Evolutionary conservation across 1,140 invertebrate species (phyloP).

Genomic region (Anoplolepis gracilipes): DNA sequence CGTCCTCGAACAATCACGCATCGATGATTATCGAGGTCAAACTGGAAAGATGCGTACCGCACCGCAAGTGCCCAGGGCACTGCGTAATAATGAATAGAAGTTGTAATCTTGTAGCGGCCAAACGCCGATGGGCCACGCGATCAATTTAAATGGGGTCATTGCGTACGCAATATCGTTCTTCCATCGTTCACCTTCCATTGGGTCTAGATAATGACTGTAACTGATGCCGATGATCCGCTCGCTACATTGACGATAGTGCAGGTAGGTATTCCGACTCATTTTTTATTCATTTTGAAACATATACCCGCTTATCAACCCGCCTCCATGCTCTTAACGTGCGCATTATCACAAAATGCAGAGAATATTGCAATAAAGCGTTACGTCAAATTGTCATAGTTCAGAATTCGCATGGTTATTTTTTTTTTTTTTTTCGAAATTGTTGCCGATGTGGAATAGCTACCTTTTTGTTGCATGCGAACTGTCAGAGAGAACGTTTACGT

Average conservation of each 20-base stretch:
- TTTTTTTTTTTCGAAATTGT: background rate
- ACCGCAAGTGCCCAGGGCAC: background rate
- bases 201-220: background rate
- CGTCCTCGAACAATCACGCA: background rate
- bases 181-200: constrained; percentile 8
- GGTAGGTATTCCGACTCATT: background rate
- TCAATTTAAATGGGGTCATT: constrained; percentile 33
- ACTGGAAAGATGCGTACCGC: background rate
- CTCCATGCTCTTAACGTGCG: too few relatives aligned
- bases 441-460: background rate
- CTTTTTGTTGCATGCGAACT: background rate
- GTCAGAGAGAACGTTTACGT: background rate
- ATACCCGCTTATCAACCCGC: background rate
- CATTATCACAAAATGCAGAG: background rate
- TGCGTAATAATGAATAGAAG: background rate
- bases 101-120: constrained; percentile 55
- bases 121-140: constrained; percentile 47
- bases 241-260: background rate
- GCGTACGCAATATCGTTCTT: constrained; percentile 39
- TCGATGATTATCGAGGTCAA: background rate
- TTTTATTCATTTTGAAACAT: constrained; percentile 4
- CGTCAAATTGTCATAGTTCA: background rate
- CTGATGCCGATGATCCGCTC: background rate
- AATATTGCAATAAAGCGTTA: background rate
- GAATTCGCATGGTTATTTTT: background rate